A percentile compares a stretch with the other conserved stretches of the same genome.
Conservation (phyloP, 2,888 invertebrate genomes). For the Furcula furcula region DNA sequence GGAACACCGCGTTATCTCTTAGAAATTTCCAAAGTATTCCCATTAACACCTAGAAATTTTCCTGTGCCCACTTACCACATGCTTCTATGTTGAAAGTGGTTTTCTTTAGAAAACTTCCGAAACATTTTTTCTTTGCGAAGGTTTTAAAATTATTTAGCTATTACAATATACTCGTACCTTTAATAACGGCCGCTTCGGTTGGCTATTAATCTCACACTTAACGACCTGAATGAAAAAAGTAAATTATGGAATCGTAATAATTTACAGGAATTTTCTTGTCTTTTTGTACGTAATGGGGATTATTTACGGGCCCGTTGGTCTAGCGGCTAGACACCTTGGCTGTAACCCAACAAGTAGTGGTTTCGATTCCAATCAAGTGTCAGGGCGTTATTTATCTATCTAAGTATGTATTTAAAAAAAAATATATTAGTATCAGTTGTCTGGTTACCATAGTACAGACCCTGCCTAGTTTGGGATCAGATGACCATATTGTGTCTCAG, state of each 20-base stretch:
- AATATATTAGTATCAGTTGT: too few species aligned
- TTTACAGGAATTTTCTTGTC: slow-evolving; percentile 27
- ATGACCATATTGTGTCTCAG: too few species aligned
- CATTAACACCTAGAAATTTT: background rate
- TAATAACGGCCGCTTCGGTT: slow-evolving; percentile 26
- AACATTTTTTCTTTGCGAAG: slow-evolving; percentile 13
- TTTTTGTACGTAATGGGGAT: too few species aligned
- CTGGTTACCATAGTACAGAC: too few species aligned
- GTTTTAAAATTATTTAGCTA: slow-evolving; percentile 28
- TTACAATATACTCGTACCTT: slow-evolving; percentile 34
- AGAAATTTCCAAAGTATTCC: background rate
- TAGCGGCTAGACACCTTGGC: too few species aligned
- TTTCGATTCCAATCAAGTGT: too few species aligned
- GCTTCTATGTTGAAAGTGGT: slow-evolving; percentile 14
- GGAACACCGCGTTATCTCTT: slow-evolving; percentile 3
- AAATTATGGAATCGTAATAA: slow-evolving; percentile 23
- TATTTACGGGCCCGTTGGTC: too few species aligned
- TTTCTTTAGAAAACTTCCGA: slow-evolving; percentile 16
- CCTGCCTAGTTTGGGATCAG: too few species aligned
- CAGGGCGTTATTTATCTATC: too few species aligned
- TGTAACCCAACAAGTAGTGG: too few species aligned
- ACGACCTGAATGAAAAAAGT: slow-evolving; percentile 28
- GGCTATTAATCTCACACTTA: slow-evolving; percentile 28
- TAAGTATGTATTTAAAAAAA: too few species aligned
- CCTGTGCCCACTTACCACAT: slow-evolving; percentile 21